phyloP scores from a whole-genome alignment of 2,113 vertebrate genomes.

The Narcine bancroftii region DNA sequence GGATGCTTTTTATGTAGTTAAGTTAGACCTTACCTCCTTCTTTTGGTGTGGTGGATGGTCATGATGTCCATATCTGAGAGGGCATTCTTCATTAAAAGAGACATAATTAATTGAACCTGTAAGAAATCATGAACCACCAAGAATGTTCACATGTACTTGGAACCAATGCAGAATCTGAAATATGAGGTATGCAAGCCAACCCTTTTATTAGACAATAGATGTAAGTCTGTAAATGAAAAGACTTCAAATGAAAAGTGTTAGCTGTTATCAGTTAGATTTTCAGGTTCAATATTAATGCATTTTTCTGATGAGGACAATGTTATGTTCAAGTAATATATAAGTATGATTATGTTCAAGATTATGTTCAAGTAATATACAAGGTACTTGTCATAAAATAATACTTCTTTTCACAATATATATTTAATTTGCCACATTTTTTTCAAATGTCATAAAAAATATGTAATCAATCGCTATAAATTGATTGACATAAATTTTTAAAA shows the following conservation, averaged over 20 bases:
- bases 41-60: not conserved
- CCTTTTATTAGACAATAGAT: not conserved
- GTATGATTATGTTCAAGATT: not conserved
- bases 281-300: not conserved
- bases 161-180: not conserved
- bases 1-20: not conserved
- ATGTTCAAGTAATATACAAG: not conserved
- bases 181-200: not conserved
- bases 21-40: not conserved
- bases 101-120: not conserved
- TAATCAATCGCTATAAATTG: not conserved
- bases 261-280: not conserved
- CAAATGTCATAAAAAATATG: not conserved
- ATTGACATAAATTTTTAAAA: not conserved
- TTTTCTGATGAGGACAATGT: not conserved
- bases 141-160: not conserved
- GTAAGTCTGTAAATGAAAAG: not conserved
- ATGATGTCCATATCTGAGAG: not conserved
- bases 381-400: not conserved
- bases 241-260: not conserved
- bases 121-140: not conserved
- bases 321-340: not conserved
- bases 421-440: not conserved
- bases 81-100: not conserved
- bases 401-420: not conserved